phyloP scores from a whole-genome alignment of 2,113 vertebrate species.

The Muntiacus muntjak region DNA sequence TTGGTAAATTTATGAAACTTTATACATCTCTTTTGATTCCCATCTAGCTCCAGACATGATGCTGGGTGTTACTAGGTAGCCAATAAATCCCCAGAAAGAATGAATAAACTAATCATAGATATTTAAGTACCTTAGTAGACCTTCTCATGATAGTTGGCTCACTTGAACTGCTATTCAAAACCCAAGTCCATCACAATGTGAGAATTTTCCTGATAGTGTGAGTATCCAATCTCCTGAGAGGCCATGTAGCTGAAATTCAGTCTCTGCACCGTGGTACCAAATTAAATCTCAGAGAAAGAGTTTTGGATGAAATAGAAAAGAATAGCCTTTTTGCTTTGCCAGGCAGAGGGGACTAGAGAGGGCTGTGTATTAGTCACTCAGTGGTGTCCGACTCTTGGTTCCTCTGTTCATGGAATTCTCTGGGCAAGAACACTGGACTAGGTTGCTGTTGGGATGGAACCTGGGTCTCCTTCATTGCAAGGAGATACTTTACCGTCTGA shows the following conservation, averaged over 20 bases:
- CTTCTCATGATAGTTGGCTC: not conserved
- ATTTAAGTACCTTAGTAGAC: not conserved
- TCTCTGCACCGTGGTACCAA: fast-evolving
- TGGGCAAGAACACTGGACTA: not conserved
- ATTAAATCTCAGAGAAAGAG: not conserved
- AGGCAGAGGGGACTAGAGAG: not conserved
- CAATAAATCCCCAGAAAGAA: not conserved
- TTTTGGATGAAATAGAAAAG: not conserved
- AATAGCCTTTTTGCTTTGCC: not conserved
- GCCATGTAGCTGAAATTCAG: not conserved
- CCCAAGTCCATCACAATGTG: not conserved
- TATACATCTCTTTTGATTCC: not conserved
- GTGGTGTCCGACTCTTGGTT: not conserved
- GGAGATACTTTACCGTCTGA: not conserved
- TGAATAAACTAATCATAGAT: not conserved
- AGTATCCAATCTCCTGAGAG: not conserved
- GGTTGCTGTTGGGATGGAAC: fast-evolving
- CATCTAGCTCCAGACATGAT: not conserved
- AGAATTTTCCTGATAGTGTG: not conserved
- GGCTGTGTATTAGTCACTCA: not conserved
- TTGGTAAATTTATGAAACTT: not conserved
- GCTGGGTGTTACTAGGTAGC: not conserved
- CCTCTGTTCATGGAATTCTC: not conserved
- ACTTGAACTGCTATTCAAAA: not conserved
- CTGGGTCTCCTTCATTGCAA: not conserved